Percentiles rank a stretch among this genome's conserved stretches.
phyloP scores from a whole-genome alignment of 2,888 invertebrate genomes.

The Phania funesta region DNA sequence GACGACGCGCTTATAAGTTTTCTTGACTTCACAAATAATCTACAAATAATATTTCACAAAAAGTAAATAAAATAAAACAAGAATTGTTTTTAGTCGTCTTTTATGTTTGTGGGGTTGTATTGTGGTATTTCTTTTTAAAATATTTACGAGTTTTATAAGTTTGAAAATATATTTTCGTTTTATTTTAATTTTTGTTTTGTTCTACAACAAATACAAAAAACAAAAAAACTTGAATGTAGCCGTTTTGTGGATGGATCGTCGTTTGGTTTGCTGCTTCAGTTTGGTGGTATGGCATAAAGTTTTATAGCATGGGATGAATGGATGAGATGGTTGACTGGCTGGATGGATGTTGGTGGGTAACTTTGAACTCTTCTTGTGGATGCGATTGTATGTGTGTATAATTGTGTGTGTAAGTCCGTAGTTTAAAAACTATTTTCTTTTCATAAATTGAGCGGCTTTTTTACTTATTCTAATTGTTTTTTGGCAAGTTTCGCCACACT shows the following conservation, averaged over 20 bases:
- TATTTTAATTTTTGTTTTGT: slow-evolving; percentile 15
- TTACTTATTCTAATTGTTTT: slow-evolving; percentile 15
- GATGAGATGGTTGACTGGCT: neutral
- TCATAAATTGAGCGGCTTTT: slow-evolving; percentile 47
- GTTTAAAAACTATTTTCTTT: slow-evolving; percentile 27
- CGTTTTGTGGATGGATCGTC: slow-evolving; percentile 3
- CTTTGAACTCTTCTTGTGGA: slow-evolving; percentile 52
- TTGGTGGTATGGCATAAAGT: slow-evolving; percentile 12
- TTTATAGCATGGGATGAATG: slow-evolving; percentile 19
- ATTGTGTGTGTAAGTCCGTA: neutral
- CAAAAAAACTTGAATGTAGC: slow-evolving; percentile 28
- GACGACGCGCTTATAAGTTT: slow-evolving; percentile 65
- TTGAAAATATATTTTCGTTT: slow-evolving; percentile 21
- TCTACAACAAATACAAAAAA: neutral
- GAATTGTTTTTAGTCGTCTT: slow-evolving; percentile 13
- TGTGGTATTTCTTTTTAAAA: slow-evolving; percentile 24
- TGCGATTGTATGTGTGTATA: slow-evolving; percentile 8
- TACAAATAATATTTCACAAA: slow-evolving; percentile 55
- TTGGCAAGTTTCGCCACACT: slow-evolving; percentile 16
- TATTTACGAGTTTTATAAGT: slow-evolving; percentile 31
- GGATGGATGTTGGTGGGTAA: slow-evolving; percentile 39
- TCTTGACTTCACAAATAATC: slow-evolving; percentile 61
- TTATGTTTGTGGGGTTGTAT: neutral
- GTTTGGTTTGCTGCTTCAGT: slow-evolving; percentile 21
- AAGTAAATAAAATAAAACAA: slow-evolving; percentile 39